Evolutionary conservation across 2,888 invertebrate genomes (phyloP).

Genomic region (Andrena chrysosceles): DNA sequence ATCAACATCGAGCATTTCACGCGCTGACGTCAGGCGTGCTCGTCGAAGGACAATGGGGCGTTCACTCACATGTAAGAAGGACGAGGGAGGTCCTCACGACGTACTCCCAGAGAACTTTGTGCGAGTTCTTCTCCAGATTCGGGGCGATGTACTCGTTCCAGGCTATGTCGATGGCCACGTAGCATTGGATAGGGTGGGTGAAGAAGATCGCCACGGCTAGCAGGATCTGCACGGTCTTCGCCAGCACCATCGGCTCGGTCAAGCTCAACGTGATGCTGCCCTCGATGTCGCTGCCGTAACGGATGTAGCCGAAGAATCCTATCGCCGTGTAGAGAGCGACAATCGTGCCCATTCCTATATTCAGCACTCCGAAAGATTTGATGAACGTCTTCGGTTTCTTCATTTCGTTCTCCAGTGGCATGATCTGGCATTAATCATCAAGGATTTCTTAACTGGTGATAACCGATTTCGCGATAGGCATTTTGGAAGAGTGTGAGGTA

Average conservation of each 20-base stretch:
- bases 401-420: conserved; percentile 98
- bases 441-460: no score
- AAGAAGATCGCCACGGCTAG: conserved; percentile 94
- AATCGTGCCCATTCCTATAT: conserved; percentile 93
- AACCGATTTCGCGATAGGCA: background rate
- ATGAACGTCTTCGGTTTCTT: conserved; percentile 93
- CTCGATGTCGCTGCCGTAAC: conserved; percentile 90
- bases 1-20: background rate
- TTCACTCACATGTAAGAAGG: conserved; percentile 92
- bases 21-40: conserved; percentile 13
- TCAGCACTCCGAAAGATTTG: conserved; percentile 93
- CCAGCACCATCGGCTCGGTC: conserved; percentile 88
- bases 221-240: conserved; percentile 90
- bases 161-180: conserved; percentile 97
- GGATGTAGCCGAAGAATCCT: conserved; percentile 96
- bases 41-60: conserved; percentile 8
- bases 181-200: conserved; percentile 97
- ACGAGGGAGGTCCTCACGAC: conserved; percentile 91
- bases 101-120: conserved; percentile 91
- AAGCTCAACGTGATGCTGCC: conserved; percentile 96
- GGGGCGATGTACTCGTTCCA: conserved; percentile 92
- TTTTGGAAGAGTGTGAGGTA: background rate
- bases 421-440: conserved; percentile 87
- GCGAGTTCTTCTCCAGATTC: conserved; percentile 87
- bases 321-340: conserved; percentile 94